phyloP scores from a whole-genome alignment of 2,888 invertebrate species.

The Melangyna quadrimaculata region DNA sequence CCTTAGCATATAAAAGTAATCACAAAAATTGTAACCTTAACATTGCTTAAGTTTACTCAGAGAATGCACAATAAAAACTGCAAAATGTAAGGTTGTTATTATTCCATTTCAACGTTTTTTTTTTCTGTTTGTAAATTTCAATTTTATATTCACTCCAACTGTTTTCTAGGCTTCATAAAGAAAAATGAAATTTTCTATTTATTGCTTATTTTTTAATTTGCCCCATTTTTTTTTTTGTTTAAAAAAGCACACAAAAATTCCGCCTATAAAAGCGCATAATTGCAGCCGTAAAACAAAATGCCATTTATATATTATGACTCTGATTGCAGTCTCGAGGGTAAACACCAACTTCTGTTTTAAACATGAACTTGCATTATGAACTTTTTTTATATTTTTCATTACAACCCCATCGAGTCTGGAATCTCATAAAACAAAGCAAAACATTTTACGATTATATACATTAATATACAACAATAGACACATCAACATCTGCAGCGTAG shows the following conservation, averaged over 20 bases:
- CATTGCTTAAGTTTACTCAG: too few relatives aligned
- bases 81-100: not conserved
- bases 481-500: not conserved
- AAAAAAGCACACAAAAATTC: constrained; percentile 18
- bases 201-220: constrained; percentile 8
- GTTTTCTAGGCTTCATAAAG: not conserved
- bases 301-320: constrained; percentile 59
- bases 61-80: not conserved
- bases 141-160: not conserved
- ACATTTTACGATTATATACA: constrained; percentile 66
- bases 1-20: too few relatives aligned
- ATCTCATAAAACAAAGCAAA: constrained; percentile 55
- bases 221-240: constrained; percentile 12
- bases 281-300: constrained; percentile 58
- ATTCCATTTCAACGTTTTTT: not conserved
- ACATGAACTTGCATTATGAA: constrained; percentile 64
- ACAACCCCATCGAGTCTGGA: constrained; percentile 46
- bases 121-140: not conserved
- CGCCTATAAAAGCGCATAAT: constrained; percentile 27
- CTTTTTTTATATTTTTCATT: constrained; percentile 30
- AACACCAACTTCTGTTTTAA: not conserved
- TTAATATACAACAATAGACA: constrained; percentile 37
- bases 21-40: too few relatives aligned
- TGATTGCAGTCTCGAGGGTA: constrained; percentile 49
- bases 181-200: not conserved